These are phyloP conservation scores for Piscicola geometra DNA, from an alignment of 2,888 invertebrate species.

Conservation along the genomic window DNA sequence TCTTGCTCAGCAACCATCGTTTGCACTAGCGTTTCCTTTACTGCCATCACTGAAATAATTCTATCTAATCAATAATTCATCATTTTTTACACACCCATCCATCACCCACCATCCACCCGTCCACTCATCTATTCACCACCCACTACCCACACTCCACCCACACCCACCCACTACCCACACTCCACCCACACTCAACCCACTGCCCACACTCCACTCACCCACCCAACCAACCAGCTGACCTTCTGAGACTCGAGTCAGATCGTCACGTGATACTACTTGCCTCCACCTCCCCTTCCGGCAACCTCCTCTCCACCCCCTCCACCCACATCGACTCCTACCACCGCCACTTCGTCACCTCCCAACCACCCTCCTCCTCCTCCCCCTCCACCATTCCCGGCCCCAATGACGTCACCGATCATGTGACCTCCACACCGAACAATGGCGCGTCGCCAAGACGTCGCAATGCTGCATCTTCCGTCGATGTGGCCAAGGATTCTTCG, in stretches of 20 bases:
- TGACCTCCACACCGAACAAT: background rate
- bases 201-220: background rate
- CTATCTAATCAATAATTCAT: too few relatives aligned
- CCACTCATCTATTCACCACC: background rate
- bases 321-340: slow-evolving; percentile 7
- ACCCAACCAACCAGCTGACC: slow-evolving; percentile 23
- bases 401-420: background rate
- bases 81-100: too few relatives aligned
- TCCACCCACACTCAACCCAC: background rate
- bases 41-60: too few relatives aligned
- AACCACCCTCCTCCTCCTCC: too few relatives aligned
- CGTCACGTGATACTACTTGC: slow-evolving; percentile 5
- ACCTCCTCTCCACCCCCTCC: slow-evolving; percentile 6
- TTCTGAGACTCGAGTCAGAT: slow-evolving; percentile 30
- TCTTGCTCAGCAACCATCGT: too few relatives aligned
- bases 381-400: too few relatives aligned
- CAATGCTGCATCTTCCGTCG: background rate
- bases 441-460: background rate
- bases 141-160: background rate
- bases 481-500: background rate
- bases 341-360: background rate
- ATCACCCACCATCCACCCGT: too few relatives aligned
- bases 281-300: background rate
- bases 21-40: too few relatives aligned
- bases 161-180: background rate